Conservation (phyloP, 1,140 invertebrate species). For the Zaprionus davidi region DNA sequence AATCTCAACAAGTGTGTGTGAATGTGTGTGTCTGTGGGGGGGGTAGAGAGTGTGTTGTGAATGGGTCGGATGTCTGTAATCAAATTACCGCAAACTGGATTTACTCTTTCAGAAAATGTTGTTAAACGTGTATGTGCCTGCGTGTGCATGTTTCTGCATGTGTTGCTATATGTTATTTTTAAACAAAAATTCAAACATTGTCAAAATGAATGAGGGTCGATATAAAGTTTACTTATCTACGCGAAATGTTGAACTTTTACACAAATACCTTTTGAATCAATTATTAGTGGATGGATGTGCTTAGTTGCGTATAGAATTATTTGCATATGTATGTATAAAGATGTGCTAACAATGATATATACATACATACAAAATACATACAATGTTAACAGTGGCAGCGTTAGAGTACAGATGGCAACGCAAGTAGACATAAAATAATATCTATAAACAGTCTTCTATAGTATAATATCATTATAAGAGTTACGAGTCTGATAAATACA, state of each 20-base stretch:
- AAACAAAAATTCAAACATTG: conserved; percentile 20
- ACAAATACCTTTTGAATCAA: neutral
- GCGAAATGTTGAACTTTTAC: neutral
- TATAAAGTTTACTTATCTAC: neutral
- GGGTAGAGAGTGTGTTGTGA: neutral
- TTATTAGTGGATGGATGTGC: neutral
- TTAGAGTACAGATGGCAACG: no score
- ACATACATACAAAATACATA: no score
- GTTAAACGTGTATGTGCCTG: conserved; percentile 4
- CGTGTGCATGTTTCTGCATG: neutral
- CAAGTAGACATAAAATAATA: no score
- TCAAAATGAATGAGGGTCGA: neutral
- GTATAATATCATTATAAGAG: no score
- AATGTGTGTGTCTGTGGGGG: no score
- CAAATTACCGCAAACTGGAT: conserved; percentile 32
- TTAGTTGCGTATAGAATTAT: neutral
- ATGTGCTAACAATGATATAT: no score
- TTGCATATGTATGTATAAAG: no score
- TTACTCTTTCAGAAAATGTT: conserved; percentile 39
- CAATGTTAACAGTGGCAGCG: no score
- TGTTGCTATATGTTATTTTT: neutral
- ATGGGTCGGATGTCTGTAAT: conserved; percentile 24
- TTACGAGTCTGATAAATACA: no score
- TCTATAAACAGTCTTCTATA: no score
- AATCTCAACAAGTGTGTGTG: neutral